Base-by-base conservation (phyloP, 2,797 vertebrate species). In the Sorex maritimensis region DNA sequence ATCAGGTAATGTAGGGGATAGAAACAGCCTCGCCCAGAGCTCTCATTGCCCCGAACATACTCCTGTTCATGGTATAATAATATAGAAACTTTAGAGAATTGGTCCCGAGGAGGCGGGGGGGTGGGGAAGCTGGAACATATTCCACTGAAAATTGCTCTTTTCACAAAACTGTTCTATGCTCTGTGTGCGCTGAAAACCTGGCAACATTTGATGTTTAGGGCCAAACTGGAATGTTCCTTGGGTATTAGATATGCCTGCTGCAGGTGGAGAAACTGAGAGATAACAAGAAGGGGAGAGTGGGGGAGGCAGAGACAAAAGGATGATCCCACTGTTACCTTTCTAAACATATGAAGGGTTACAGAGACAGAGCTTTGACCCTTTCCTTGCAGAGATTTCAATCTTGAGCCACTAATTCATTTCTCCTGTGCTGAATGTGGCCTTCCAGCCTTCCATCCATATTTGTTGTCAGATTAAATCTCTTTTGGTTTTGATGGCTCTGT, bases 391-490 rank as follows among this genome's bases (percentile, higher is more conserved):
- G 49, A 52, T 81, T 94, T 86, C 80, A 96, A 80, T 92, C 84
- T 88, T 90, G 81, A 97, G 93, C 2, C 93, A 93, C 65, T 68
- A 95, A 96, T 97, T 95, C 94, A 92, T 92, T 86, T 91, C 93
- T 95, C 83, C 75, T 90, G 52, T 55, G n/a, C 77, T 72, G 46
- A 73, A 94, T 81, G 55, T 58, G 63, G 15, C 92, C 74, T 80
- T 84, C 73, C 73, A 77, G 15, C 92, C 74, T 80, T 84, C 73
- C 73, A 77, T 92, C 92, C 30, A 77, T 58, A 93, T 24, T 84
- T 94, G 87, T 61, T 91, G 52, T 94, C 77, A 85, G 55, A 95
- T 92, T 78, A 72, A 30, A 89, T 72, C 81, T 85, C 12, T 86
- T 90, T 90, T 90, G 44, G 12, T 71, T 81, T 73, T 21, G 6